phyloP scores from a whole-genome alignment of 2,797 vertebrate genomes.

The Chiroxiphia lanceolata region DNA sequence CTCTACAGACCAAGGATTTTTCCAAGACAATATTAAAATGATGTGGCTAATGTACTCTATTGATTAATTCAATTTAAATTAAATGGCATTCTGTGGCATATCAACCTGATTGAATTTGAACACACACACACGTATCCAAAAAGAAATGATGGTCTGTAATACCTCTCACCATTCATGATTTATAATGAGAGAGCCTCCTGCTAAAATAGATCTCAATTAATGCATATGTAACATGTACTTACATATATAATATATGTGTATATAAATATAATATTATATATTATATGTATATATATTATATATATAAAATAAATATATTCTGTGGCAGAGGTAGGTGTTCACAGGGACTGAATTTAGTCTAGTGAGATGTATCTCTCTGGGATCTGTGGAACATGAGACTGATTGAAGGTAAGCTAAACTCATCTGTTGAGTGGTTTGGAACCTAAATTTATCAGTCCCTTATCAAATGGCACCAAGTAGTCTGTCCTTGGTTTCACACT shows the following conservation, averaged over 20 bases:
- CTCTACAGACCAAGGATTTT: background rate
- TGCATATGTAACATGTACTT: too few species aligned
- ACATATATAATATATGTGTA: too few species aligned
- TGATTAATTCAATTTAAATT: background rate
- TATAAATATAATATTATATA: too few species aligned
- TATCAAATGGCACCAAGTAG: background rate
- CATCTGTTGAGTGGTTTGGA: background rate
- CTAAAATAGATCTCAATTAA: background rate
- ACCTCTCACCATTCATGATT: background rate
- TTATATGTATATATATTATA: too few species aligned
- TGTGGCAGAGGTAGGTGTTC: background rate
- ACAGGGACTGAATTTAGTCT: background rate
- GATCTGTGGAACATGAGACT: background rate
- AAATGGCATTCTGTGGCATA: background rate
- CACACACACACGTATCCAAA: background rate
- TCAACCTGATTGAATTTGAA: background rate
- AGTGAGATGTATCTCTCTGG: background rate
- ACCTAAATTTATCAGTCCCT: background rate
- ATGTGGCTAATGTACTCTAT: background rate
- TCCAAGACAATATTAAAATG: background rate
- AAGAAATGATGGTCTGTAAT: background rate
- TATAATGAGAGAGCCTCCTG: background rate
- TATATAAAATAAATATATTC: background rate
- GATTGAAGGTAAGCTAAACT: background rate
- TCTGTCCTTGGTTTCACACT: background rate